Evolutionary conservation across 2,888 invertebrate species (phyloP).

Genomic region (Frankliniella intonsa): DNA sequence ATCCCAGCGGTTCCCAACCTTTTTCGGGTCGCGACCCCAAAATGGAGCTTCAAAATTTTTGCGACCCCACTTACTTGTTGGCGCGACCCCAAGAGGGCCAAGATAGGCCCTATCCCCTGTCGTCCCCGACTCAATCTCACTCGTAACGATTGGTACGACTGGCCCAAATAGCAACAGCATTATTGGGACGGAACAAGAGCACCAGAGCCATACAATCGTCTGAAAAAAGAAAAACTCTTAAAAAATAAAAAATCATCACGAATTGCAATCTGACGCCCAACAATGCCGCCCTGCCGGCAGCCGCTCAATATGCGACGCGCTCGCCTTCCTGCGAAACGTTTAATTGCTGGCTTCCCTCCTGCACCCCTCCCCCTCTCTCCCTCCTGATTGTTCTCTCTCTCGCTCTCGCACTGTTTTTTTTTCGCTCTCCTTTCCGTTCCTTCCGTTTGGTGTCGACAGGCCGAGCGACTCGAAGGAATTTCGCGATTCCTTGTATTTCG

Average conservation of each 20-base stretch:
- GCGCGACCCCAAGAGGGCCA: no score
- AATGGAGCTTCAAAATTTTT: no score
- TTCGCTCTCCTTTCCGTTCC: not conserved
- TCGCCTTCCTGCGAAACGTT: slow-evolving; percentile 8
- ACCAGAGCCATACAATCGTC: no score
- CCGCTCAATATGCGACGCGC: slow-evolving; percentile 1
- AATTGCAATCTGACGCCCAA: no score
- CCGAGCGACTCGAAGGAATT: not conserved
- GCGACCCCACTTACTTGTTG: no score
- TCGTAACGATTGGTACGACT: no score
- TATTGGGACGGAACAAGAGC: no score
- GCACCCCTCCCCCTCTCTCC: not conserved
- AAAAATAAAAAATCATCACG: not conserved
- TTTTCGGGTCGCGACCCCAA: no score
- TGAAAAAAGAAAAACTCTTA: not conserved
- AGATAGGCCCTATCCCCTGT: no score
- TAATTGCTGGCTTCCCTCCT: not conserved
- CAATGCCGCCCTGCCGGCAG: not conserved
- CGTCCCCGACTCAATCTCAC: no score
- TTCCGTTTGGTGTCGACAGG: not conserved
- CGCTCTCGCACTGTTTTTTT: not conserved
- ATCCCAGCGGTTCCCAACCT: no score
- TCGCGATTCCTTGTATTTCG: slow-evolving; percentile 8
- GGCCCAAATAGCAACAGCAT: no score
- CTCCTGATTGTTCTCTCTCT: not conserved